Conservation (phyloP, 2,888 invertebrate species). For the Polylopha cassiicola region DNA sequence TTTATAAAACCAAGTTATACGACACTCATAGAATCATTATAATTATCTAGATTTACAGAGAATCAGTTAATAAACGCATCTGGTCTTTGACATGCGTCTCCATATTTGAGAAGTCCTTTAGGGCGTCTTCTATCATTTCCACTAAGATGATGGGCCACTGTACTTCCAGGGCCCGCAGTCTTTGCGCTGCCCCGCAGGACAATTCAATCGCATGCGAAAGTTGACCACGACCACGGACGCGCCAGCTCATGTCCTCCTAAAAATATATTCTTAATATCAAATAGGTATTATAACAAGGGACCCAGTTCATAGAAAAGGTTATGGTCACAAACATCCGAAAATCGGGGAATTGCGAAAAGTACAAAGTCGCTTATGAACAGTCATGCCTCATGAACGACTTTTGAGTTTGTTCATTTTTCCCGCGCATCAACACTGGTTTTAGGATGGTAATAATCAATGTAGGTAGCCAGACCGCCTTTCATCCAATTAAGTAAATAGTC, state of each 20-base stretch:
- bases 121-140: conserved; percentile 86
- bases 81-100: conserved; percentile 86
- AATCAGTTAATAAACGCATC: conserved; percentile 73
- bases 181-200: conserved; percentile 86
- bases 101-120: conserved; percentile 88
- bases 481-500: no score
- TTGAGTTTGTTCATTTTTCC: no score
- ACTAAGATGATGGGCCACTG: conserved; percentile 87
- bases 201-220: conserved; percentile 83
- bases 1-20: neutral
- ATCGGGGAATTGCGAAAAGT: no score
- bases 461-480: no score
- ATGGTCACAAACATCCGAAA: no score
- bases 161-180: conserved; percentile 83
- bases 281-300: no score
- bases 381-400: no score
- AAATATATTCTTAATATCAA: conserved; percentile 29
- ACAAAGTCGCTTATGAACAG: no score
- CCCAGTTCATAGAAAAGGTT: no score
- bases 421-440: no score
- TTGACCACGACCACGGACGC: conserved; percentile 85
- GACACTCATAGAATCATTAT: neutral
- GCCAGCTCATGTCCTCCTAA: conserved; percentile 84
- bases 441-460: no score
- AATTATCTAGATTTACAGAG: conserved; percentile 32